Evolutionary conservation across 2,113 vertebrate species (phyloP).

Genomic region (Uria aalge): DNA sequence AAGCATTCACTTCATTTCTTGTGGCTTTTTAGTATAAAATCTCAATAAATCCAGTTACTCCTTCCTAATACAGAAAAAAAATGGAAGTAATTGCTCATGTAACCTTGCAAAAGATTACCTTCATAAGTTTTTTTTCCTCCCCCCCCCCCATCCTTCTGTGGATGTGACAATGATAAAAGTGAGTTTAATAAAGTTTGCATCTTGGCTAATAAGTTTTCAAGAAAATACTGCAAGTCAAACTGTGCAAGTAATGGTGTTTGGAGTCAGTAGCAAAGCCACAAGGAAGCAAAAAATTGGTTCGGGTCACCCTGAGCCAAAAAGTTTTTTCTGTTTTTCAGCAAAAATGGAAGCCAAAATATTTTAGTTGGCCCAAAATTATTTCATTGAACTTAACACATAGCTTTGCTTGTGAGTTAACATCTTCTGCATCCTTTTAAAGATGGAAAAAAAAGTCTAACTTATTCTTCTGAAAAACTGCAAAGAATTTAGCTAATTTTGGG

Average conservation of each 20-base stretch:
- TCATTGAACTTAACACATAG: not conserved
- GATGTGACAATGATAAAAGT: not conserved
- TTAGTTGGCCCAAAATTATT: not conserved
- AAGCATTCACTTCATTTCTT: not conserved
- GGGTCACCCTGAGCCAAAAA: not conserved
- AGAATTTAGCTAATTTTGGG: not conserved
- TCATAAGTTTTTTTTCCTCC: not conserved
- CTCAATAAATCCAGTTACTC: not conserved
- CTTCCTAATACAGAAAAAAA: not conserved
- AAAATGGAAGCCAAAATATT: conserved; percentile 12
- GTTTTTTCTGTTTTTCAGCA: conserved; percentile 34
- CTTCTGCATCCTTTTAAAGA: not conserved
- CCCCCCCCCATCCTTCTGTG: not conserved
- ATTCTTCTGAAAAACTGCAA: not conserved
- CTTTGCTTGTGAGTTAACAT: not conserved
- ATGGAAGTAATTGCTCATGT: not conserved
- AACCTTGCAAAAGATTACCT: not conserved
- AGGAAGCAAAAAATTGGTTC: conserved; percentile 19
- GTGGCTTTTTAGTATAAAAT: not conserved
- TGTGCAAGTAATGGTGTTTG: conserved; percentile 11
- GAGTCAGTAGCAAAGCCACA: conserved; percentile 38
- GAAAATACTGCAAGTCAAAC: not conserved
- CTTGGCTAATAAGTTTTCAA: conserved; percentile 10
- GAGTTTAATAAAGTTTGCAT: not conserved
- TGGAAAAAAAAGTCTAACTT: not conserved